phyloP scores from a whole-genome alignment of 2,113 vertebrate genomes.

The Corythornis madagascariensis region DNA sequence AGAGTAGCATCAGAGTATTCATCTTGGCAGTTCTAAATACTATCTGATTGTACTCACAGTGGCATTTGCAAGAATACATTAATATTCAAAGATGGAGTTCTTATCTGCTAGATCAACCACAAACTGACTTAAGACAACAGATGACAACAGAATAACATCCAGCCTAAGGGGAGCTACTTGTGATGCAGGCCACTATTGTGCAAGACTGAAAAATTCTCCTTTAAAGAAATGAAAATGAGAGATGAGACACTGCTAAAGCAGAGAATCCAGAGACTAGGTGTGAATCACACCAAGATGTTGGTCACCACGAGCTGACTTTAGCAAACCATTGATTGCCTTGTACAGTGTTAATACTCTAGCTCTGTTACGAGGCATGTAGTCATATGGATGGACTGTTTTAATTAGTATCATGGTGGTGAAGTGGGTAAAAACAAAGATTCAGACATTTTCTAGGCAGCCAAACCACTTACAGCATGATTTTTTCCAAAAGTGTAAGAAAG shows the following conservation, averaged over 20 bases:
- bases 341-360: not conserved
- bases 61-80: not conserved
- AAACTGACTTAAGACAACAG: not conserved
- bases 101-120: not conserved
- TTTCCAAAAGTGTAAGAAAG: not conserved
- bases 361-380: not conserved
- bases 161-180: not conserved
- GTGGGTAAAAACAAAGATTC: not conserved
- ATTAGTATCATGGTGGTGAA: not conserved
- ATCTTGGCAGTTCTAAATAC: not conserved
- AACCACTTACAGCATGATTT: not conserved
- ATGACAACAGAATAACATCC: not conserved
- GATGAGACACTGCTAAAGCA: not conserved
- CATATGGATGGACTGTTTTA: not conserved
- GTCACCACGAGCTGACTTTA: not conserved
- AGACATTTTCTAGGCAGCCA: not conserved
- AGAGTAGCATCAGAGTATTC: not conserved
- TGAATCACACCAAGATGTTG: not conserved
- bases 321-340: not conserved
- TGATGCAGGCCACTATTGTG: not conserved
- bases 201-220: not conserved
- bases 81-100: not conserved
- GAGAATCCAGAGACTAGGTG: not conserved
- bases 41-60: fast-evolving
- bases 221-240: not conserved